These are phyloP conservation scores for Neodiprion lecontei DNA, from an alignment of 1,140 invertebrate species.

Conservation along the genomic window DNA sequence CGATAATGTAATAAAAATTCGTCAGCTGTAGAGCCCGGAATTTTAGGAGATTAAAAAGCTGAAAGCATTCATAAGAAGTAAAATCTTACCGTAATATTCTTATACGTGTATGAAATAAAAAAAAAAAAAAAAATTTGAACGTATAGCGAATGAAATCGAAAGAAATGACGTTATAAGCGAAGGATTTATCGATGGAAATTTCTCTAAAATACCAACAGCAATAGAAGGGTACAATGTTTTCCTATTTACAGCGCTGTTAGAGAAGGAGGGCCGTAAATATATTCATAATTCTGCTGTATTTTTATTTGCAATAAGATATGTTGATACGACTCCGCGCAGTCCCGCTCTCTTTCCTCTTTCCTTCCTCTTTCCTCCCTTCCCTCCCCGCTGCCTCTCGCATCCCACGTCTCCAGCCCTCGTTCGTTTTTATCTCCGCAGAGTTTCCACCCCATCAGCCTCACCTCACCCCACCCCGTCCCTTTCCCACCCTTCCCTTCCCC, in stretches of 20 bases:
- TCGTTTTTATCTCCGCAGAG: slow-evolving; percentile 64
- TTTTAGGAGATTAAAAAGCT: background rate
- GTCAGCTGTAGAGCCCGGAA: background rate
- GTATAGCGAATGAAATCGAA: background rate
- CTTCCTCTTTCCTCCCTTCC: slow-evolving; percentile 43
- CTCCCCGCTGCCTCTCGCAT: slow-evolving; percentile 32
- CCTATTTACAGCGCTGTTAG: slow-evolving; percentile 24
- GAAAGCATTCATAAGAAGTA: background rate
- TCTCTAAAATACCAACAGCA: slow-evolving; percentile 19
- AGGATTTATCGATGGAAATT: background rate
- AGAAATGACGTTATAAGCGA: too few species aligned
- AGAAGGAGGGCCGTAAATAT: slow-evolving; percentile 45
- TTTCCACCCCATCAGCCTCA: slow-evolving; percentile 63
- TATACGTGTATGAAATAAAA: background rate
- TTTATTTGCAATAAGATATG: slow-evolving; percentile 61
- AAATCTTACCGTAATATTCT: too few species aligned
- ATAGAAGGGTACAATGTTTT: background rate
- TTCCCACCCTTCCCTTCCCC: slow-evolving; percentile 27
- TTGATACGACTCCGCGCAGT: slow-evolving; percentile 53
- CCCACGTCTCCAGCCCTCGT: slow-evolving; percentile 53
- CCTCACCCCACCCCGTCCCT: slow-evolving; percentile 30
- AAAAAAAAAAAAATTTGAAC: background rate
- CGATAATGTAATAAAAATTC: slow-evolving; percentile 1
- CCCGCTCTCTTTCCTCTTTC: slow-evolving; percentile 42
- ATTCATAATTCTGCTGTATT: slow-evolving; percentile 58